These are phyloP conservation scores for Drosophila merina DNA, from an alignment of 2,888 invertebrate species.

Conservation along the genomic window DNA sequence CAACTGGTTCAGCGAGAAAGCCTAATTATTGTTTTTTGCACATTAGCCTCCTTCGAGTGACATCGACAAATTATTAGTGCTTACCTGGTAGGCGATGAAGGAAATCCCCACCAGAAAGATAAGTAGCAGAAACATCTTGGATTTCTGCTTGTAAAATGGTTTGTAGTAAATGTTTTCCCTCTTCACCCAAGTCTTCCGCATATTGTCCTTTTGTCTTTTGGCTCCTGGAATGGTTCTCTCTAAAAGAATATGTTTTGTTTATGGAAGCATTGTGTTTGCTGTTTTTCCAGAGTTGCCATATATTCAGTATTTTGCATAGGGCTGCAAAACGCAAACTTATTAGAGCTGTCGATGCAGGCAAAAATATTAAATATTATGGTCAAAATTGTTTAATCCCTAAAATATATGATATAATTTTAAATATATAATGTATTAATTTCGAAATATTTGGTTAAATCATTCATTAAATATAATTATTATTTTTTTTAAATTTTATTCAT, in stretches of 20 bases:
- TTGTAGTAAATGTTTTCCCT: constrained; percentile 83
- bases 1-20: constrained; percentile 84
- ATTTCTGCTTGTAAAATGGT: constrained; percentile 84
- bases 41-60: constrained; percentile 7
- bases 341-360: background rate
- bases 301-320: background rate
- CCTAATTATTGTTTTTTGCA: constrained; percentile 66
- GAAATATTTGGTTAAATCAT: too few relatives aligned
- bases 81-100: constrained; percentile 67
- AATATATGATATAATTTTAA: too few relatives aligned
- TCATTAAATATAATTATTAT: too few relatives aligned
- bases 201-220: constrained; percentile 20
- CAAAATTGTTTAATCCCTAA: too few relatives aligned
- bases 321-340: background rate
- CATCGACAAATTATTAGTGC: background rate
- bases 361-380: background rate
- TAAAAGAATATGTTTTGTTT: constrained; percentile 56
- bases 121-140: constrained; percentile 83
- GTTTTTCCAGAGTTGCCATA: constrained; percentile 29
- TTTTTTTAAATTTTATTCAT: too few relatives aligned
- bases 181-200: constrained; percentile 84
- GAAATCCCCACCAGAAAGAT: constrained; percentile 83
- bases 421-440: too few relatives aligned
- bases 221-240: constrained; percentile 1
- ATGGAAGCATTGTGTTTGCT: constrained; percentile 42